Percentiles rank a stretch among this genome's conserved stretches.
Evolutionary conservation across 1,140 invertebrate genomes (phyloP).

Genomic region (Plodia interpunctella): DNA sequence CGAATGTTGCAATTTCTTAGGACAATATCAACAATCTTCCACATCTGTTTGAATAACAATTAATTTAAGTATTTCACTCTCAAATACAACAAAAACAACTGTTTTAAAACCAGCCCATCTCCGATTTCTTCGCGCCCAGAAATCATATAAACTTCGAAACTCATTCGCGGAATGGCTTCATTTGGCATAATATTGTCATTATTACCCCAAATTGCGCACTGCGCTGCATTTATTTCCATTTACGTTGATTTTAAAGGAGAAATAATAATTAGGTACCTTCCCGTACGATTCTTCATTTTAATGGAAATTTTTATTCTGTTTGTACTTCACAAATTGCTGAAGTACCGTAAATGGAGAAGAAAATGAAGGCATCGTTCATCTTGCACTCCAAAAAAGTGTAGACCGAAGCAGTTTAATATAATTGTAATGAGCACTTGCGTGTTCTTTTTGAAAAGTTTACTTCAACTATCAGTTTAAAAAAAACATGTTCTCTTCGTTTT

Average conservation of each 20-base stretch:
- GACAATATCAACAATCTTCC: no score
- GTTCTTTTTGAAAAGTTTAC: not conserved
- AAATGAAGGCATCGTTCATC: constrained; percentile 5
- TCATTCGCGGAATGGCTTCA: constrained; percentile 22
- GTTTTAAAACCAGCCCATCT: not conserved
- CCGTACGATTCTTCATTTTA: constrained; percentile 10
- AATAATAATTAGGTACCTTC: constrained; percentile 11
- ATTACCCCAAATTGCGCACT: constrained; percentile 4
- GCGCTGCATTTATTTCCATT: constrained; percentile 15
- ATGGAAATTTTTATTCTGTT: constrained; percentile 12
- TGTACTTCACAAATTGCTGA: constrained; percentile 9
- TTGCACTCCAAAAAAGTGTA: not conserved
- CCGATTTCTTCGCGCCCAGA: not conserved
- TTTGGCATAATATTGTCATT: constrained; percentile 14
- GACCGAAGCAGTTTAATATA: not conserved
- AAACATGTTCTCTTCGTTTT: no score
- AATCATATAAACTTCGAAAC: constrained; percentile 14
- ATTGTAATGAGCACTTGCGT: not conserved
- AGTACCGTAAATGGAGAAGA: constrained; percentile 6
- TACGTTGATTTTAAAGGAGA: constrained; percentile 11
- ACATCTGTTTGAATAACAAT: no score
- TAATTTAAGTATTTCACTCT: no score
- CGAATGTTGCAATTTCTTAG: no score
- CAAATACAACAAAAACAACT: no score
- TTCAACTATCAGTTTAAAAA: no score